Percentiles rank a stretch among this genome's conserved stretches.
These are phyloP conservation scores for Calidris pugnax DNA, from an alignment of 2,113 vertebrate species.

Conservation along the genomic window DNA sequence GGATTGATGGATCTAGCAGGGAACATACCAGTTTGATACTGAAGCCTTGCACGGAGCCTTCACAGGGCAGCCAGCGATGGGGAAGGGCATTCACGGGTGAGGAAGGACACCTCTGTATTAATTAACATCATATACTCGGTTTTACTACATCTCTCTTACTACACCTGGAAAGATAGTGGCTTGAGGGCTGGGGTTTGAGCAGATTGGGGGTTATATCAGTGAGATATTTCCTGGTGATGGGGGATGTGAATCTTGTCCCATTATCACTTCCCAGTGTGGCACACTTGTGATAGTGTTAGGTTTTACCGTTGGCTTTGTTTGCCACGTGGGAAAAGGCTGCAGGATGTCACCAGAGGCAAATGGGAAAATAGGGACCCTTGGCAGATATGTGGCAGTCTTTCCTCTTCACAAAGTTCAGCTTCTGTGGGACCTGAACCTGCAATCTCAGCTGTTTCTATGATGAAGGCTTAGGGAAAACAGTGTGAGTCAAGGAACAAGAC, in stretches of 20 bases:
- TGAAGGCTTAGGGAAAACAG: not conserved
- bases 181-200: not conserved
- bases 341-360: not conserved
- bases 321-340: rapidly evolving
- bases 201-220: no score
- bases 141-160: not conserved
- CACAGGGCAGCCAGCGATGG: not conserved
- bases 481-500: not conserved
- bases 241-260: rapidly evolving
- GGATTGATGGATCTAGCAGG: not conserved
- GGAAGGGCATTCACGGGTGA: not conserved
- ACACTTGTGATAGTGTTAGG: not conserved
- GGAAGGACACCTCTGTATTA: not conserved
- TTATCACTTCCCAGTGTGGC: no score
- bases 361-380: not conserved
- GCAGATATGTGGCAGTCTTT: not conserved
- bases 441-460: not conserved
- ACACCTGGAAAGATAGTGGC: not conserved
- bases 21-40: not conserved
- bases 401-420: not conserved
- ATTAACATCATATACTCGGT: not conserved
- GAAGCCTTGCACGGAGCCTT: not conserved
- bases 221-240: not conserved
- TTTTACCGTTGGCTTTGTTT: not conserved
- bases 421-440: not conserved